Evolutionary conservation across 2,797 vertebrate genomes (phyloP).

Genomic region (Chelon auratus): DNA sequence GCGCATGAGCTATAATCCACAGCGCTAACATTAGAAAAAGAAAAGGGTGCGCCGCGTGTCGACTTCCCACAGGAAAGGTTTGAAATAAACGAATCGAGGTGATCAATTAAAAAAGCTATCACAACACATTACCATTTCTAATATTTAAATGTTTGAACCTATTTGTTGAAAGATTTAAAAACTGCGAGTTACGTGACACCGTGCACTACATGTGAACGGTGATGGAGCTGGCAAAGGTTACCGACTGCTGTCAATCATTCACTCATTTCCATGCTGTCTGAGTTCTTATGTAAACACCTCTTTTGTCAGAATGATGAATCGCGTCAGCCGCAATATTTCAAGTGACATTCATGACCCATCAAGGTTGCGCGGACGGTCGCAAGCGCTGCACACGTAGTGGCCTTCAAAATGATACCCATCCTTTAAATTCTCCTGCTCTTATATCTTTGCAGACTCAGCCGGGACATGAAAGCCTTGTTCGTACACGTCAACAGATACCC

Average conservation of each 20-base stretch:
- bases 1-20: not conserved
- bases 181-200: not conserved
- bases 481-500: too few species aligned
- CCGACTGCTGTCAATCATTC: not conserved
- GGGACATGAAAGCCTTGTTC: too few species aligned
- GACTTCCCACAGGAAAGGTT: not conserved
- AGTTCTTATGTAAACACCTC: not conserved
- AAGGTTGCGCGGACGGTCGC: not conserved
- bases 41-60: not conserved
- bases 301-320: slow-evolving; percentile 7
- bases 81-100: not conserved
- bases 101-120: not conserved
- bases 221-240: not conserved
- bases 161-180: not conserved
- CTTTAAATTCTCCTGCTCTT: too few species aligned
- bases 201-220: not conserved
- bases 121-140: not conserved
- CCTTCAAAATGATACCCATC: not conserved
- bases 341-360: not conserved
- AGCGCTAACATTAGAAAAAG: not conserved
- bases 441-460: too few species aligned
- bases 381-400: not conserved
- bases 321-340: slow-evolving; percentile 8
- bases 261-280: not conserved
- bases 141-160: not conserved